These are phyloP conservation scores for Halisarca cf. caerulea DNA, from an alignment of 37 sponge, comb jelly and placozoan genomes.

Conservation along the genomic window DNA sequence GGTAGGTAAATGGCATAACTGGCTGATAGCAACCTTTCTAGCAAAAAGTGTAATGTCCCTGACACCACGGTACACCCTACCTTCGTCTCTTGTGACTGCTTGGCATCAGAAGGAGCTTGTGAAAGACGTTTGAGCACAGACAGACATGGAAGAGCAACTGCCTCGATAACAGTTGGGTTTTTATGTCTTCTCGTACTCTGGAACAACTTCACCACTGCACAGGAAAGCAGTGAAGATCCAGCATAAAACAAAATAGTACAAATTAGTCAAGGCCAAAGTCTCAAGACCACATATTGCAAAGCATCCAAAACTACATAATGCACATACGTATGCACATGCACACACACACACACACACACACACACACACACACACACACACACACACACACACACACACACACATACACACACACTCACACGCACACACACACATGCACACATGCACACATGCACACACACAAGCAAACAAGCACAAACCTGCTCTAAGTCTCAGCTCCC, in stretches of 20 bases:
- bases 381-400: no score
- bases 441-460: no score
- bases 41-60: no score
- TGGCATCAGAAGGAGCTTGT: background rate
- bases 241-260: background rate
- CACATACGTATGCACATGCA: background rate
- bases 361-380: no score
- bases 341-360: slow-evolving; percentile 5
- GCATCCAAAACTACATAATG: background rate
- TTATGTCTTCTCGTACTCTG: slow-evolving; percentile 43
- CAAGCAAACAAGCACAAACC: no score
- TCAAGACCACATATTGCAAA: no score
- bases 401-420: no score
- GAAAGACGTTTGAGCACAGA: slow-evolving; percentile 53
- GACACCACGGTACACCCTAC: no score
- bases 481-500: slow-evolving; percentile 85
- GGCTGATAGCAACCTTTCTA: no score
- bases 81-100: slow-evolving; percentile 18
- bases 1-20: no score
- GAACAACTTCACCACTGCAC: slow-evolving; percentile 73
- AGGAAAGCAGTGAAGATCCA: background rate
- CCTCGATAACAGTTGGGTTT: slow-evolving; percentile 86
- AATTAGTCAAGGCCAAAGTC: no score
- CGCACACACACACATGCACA: no score
- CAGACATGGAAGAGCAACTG: slow-evolving; percentile 85